These are phyloP conservation scores for Anolis carolinensis DNA, from an alignment of 2,113 vertebrate genomes.

Conservation along the genomic window DNA sequence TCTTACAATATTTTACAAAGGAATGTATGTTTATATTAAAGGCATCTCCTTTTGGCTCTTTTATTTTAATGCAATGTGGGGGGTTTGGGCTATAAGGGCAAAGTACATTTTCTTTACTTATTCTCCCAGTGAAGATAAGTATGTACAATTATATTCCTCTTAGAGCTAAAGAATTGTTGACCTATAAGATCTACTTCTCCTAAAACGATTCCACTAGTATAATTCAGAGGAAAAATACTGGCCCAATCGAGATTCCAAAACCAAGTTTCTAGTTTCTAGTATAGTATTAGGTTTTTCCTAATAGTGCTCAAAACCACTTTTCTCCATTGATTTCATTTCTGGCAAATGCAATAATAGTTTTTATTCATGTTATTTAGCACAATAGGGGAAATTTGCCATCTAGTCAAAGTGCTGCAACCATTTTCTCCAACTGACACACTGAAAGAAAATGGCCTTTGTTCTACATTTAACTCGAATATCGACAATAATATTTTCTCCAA, in stretches of 20 bases:
- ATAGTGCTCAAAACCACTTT: neutral
- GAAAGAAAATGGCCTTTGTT: neutral
- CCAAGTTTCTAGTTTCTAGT: neutral
- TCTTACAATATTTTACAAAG: neutral
- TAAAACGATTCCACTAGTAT: neutral
- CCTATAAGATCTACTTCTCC: neutral
- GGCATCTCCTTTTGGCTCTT: neutral
- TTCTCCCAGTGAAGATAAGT: neutral
- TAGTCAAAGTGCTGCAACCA: neutral
- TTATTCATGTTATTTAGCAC: no score
- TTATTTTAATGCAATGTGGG: neutral
- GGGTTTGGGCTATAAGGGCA: neutral
- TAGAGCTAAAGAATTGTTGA: neutral
- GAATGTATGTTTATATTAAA: neutral
- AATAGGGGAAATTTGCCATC: neutral
- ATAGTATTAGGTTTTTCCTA: neutral
- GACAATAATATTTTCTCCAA: neutral
- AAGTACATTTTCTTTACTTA: neutral
- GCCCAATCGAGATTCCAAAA: neutral
- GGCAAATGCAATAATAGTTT: neutral
- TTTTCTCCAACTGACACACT: neutral
- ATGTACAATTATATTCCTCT: neutral
- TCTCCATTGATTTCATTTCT: neutral
- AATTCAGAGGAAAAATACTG: neutral
- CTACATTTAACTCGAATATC: neutral